Evolutionary conservation across 2,113 vertebrate genomes (phyloP), one percentile per base, ranked within the genome.

Genomic region (Sylvia atricapilla): DNA sequence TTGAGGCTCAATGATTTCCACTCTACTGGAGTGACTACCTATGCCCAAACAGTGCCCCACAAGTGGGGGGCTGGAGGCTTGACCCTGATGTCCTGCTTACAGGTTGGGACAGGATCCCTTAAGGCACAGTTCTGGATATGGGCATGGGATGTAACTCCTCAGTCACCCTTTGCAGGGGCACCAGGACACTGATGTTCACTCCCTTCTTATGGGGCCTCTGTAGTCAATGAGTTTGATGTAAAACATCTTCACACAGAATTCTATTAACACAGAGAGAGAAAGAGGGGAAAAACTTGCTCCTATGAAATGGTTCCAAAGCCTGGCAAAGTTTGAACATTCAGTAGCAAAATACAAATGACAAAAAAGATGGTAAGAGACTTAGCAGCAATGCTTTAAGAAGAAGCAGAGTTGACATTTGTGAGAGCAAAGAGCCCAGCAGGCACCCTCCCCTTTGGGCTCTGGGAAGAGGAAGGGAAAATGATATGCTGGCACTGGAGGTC

Each of bases 71-170:
- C 49, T 47, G 78, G 39, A 73, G 19, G 24, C 37, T 49, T 56
- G 33, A 53, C 27, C 41, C 37, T 23, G 24, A 9, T 31, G 52
- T 11, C 24, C 33, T 8, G 0, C 56, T 28, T 15, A 97, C 73
- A 98, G 96, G 31, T 84, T 93, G 8, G 14, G 23, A 20, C 97
- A 31, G 98, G 97, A 46, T 98, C 85, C 12, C 95, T 96, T 37
- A 66, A 37, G 87, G 98, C 96, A 37, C 97, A 98, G 92, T 95
- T 98, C 84, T 98, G 97, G 76, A 98, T 94, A 7, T 97, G 97
- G 31, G 97, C 27, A 3, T 98, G 98, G 3, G 98, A 97, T 0
- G 33, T 78, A 50, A 98, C 98, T 52, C 96, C 97, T 24, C 35
- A 93, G 56, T 97, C 56, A 98, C 95, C 6, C 31, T 93, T 64